Evolutionary conservation across 2,113 vertebrate species (phyloP), one percentile per base, ranked within the genome.

Genomic region (Menidia beryllina): DNA sequence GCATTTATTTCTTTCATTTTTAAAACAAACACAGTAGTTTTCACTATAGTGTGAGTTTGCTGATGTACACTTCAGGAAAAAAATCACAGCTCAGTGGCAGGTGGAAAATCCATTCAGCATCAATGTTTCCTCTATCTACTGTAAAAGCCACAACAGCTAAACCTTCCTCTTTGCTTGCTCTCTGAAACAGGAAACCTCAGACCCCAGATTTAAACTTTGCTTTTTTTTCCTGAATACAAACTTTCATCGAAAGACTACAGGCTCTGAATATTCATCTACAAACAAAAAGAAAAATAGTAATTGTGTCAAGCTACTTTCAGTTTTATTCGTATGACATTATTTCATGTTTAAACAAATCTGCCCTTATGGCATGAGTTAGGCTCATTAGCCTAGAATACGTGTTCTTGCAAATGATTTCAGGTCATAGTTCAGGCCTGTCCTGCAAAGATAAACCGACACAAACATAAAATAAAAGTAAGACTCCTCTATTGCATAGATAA

Each of bases 41-140:
- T 59, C 2, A 15, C 30, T 34, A 41, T 34, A 17, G 12, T 41
- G 6, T 62, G 49, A 43, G 26, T 66, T 20, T 58, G 67, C 36
- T 55, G 38, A 61, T 54, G 63, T 30, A 14, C 52, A 61, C n/a
- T 54, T 23, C 62, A 70, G 20, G 65, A 36, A 65, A 50, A 57
- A 70, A 69, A 69, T n/a, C n/a, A 71, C 10, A 21, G 20, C 49
- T 45, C 25, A 21, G 76, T 71, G 56, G 57, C 63, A 68, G 65
- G 41, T 65, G 72, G 49, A 15, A 77, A 80, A 82, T 78, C 64
- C 72, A 70, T 72, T 72, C 30, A 77, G 67, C 72, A 63, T 53
- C 48, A 74, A 79, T 75, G 45, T 85, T 82, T 82, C 51, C 48
- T 65, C 52, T 69, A 20, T 59, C 67, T 67, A n/a, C n/a, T n/a